Base-by-base conservation (phyloP, 2,888 invertebrate species). In the Glaucopsyche alexis region DNA sequence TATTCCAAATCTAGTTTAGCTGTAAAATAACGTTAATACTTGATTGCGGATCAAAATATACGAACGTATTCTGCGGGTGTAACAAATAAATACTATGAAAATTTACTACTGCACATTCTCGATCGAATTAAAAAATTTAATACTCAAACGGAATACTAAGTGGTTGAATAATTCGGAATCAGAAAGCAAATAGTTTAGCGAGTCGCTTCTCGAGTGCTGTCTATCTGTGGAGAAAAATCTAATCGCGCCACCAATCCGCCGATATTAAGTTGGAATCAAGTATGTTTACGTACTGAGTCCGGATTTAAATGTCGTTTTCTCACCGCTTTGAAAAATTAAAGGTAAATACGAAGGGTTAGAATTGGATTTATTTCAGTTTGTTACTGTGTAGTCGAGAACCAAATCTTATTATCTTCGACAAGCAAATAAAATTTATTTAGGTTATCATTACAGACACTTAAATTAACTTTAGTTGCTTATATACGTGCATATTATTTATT, bases 181-280 rank as follows among this genome's bases (percentile, higher is more conserved):
- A 76, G 40, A 74, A n/a, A 6, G 38, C 73, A 76, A 77, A 75
- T 77, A 77, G 76, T 76, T 77, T 75, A 77, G 74, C 76, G 73
- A 75, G 74, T 74, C 29, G 29, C 69, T 74, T 74, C 73, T 75
- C 74, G 74, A 77, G 75, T 72, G 76, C 73, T 74, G 76, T 77
- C 76, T 77, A 75, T 75, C 72, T 2, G 29, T 29, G 76, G 75
- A 74, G 73, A 69, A 70, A 76, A 77, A 76, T 77, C 77, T 77
- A 77, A 76, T 77, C 75, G 77, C 13, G 70, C 73, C 69, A 71
- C 73, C 70, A 67, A 72, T 67, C 72, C 74, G 64, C 71, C 70
- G 71, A 76, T 74, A 74, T 74, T 73, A 69, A 73, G 75, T 76
- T 73, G 64, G 76, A 73, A 75, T 73, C 73, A 66, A 73, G 71